Base-by-base conservation (phyloP, 1,140 invertebrate genomes). In the Sitodiplosis mosellana region DNA sequence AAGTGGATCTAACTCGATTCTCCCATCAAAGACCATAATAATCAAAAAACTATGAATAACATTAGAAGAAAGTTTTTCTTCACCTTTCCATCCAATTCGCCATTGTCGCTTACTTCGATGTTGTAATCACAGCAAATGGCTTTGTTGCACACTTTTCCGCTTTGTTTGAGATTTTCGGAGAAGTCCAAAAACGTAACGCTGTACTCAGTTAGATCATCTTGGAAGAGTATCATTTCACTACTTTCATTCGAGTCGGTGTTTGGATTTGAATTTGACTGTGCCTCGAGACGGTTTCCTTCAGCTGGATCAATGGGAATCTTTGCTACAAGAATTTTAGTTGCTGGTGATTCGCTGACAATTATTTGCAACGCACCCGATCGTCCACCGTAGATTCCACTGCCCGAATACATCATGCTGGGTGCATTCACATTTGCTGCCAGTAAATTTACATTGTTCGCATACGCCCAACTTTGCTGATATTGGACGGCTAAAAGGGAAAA, bases 331-430 rank as follows among this genome's bases (percentile, higher is more conserved):
- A 17, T 14, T 17, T n/a, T n/a, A 3, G 15, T 38, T 12, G 12
- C 36, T 5, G 12, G 12, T 12, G 12, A 17, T n/a, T 38, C 15
- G 5, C 36, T n/a, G 5, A n/a, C 12, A 38, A 38, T 3, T 5
- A n/a, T 14, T n/a, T 38, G 12, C 36, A 38, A 38, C 3, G 66
- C 59, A 8, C 72, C 69, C 2, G 59, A 57, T 49, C 63, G 58
- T 0, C 69, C 66, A 0, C 70, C 65, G 51, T 70, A 80, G 36
- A 81, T 77, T 20, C 79, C 79, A 36, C 72, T 75, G 14, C 79
- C 78, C 40, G 71, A 69, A 46, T 69, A 70, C 11, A 74, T 72
- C 10, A 61, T 49, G 6, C 47, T 21, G 0, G 72, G 69, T 51
- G 69, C 64, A 57, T 73, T 76, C 2, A 66, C 72, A 37, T 74